phyloP scores from a whole-genome alignment of 2,797 vertebrate genomes.

The Enteromius afrohamiltoni region DNA sequence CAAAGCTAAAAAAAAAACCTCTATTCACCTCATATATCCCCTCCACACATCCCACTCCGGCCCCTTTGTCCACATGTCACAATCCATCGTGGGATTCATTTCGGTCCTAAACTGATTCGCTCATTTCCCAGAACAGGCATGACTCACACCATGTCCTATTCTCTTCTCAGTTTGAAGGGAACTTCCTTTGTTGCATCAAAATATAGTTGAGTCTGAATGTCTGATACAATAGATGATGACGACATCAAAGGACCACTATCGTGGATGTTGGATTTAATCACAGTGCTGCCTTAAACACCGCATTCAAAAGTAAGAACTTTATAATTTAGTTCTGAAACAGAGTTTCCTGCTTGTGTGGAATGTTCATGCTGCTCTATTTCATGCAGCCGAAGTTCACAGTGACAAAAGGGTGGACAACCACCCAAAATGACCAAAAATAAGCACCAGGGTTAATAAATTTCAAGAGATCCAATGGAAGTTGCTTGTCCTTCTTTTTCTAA shows the following conservation, averaged over 20 bases:
- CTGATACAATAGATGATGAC: background rate
- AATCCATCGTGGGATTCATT: conserved; percentile 26
- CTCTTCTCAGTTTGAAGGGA: conserved; percentile 11
- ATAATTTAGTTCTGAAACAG: background rate
- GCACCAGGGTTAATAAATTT: background rate
- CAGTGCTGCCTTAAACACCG: background rate
- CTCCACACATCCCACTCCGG: background rate
- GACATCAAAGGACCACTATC: background rate
- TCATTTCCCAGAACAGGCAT: conserved; percentile 18
- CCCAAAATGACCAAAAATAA: background rate
- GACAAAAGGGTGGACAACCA: too few species aligned
- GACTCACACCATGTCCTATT: conserved; percentile 25
- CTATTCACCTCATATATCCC: background rate
- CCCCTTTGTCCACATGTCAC: conserved; percentile 12
- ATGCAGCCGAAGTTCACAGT: background rate
- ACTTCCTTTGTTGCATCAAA: background rate
- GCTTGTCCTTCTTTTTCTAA: background rate
- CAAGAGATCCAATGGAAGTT: background rate
- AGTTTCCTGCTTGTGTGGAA: background rate
- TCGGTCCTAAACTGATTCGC: conserved; percentile 12
- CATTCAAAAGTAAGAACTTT: background rate
- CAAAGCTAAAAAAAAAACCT: background rate
- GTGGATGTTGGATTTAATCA: background rate
- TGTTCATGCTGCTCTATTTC: background rate
- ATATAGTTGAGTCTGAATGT: background rate